phyloP scores from a whole-genome alignment of 2,797 vertebrate genomes.

The Eleutherodactylus coqui region DNA sequence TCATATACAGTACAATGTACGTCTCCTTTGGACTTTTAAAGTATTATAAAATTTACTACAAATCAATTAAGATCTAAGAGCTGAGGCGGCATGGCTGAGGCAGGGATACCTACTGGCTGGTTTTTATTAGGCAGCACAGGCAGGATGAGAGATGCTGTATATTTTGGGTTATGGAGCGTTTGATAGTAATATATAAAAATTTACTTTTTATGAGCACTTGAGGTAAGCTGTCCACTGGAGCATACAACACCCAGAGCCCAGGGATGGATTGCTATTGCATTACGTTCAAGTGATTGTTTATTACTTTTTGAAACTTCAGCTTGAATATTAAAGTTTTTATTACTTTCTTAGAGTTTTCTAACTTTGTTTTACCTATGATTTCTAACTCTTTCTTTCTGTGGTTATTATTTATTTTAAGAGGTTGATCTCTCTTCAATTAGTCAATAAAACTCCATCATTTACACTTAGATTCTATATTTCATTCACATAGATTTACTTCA shows the following conservation, averaged over 20 bases:
- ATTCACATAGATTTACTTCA: no score
- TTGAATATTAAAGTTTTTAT: not conserved
- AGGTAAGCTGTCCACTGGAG: slow-evolving; percentile 22
- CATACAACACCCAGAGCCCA: not conserved
- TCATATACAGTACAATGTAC: not conserved
- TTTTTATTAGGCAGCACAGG: slow-evolving; percentile 49
- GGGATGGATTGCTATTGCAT: slow-evolving; percentile 18
- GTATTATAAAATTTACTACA: slow-evolving; percentile 27
- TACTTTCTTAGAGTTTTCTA: not conserved
- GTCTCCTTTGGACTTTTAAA: slow-evolving; percentile 35
- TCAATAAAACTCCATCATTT: no score
- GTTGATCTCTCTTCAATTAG: no score
- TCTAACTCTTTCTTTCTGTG: not conserved
- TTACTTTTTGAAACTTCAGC: not conserved
- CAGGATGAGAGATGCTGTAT: slow-evolving; percentile 44
- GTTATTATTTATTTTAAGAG: not conserved
- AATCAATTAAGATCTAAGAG: slow-evolving; percentile 41
- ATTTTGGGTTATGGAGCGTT: slow-evolving; percentile 42
- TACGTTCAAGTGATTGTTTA: not conserved
- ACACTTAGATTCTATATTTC: no score
- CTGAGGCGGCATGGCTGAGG: slow-evolving; percentile 26
- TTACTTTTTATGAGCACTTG: slow-evolving; percentile 38
- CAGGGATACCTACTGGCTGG: slow-evolving; percentile 24
- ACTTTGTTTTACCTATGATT: not conserved
- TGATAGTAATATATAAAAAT: slow-evolving; percentile 32